Evolutionary conservation across 1,140 invertebrate genomes (phyloP).

Genomic region (Colletes latitarsis): DNA sequence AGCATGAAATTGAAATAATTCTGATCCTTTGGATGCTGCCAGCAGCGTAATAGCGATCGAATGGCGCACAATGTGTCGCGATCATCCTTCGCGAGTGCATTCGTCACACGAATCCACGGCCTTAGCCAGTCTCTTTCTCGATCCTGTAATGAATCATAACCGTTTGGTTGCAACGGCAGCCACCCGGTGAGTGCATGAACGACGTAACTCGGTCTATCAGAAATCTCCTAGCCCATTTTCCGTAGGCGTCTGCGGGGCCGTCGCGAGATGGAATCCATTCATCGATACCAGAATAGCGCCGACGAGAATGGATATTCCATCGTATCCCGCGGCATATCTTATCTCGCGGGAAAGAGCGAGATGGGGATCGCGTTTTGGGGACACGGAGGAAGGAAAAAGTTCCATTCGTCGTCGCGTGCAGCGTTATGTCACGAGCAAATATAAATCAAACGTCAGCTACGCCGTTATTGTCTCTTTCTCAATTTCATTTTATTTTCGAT

Average conservation of each 20-base stretch:
- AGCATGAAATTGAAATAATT: no score
- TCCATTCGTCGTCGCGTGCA: not conserved
- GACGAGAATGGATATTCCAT: constrained; percentile 38
- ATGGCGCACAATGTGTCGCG: no score
- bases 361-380: not conserved
- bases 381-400: not conserved
- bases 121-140: not conserved
- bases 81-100: no score
- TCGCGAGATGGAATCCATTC: constrained; percentile 37
- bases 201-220: constrained; percentile 14
- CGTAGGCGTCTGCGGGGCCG: not conserved
- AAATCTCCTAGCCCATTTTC: constrained; percentile 31
- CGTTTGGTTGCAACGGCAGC: not conserved
- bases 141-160: not conserved
- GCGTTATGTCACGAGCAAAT: constrained; percentile 22
- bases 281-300: constrained; percentile 33
- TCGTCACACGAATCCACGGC: no score
- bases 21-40: no score
- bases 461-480: constrained; percentile 11
- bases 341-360: not conserved
- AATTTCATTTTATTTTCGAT: no score
- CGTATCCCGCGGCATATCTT: constrained; percentile 8
- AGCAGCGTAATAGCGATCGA: no score
- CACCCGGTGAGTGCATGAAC: not conserved
- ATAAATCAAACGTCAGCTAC: constrained; percentile 29